These are phyloP conservation scores for Indri indri DNA, from an alignment of 2,113 vertebrate genomes.

Conservation along the genomic window DNA sequence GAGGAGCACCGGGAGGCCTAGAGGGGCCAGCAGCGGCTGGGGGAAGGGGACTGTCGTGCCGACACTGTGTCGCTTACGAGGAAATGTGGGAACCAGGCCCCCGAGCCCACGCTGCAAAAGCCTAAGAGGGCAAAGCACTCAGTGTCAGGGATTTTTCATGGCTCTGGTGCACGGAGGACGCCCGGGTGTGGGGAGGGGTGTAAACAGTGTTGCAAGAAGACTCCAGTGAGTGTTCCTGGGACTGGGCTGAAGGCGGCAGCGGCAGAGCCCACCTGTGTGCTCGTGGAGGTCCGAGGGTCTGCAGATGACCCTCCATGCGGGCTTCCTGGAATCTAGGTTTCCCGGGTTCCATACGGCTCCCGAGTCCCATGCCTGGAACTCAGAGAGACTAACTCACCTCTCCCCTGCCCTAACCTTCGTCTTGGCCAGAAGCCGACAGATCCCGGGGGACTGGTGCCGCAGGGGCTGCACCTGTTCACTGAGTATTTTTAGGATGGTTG, in stretches of 20 bases:
- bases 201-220: accelerated
- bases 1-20: accelerated
- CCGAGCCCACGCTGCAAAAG: neutral
- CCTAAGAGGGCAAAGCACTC: neutral
- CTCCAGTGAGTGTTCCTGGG: neutral
- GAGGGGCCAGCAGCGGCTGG: neutral
- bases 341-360: neutral
- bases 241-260: neutral
- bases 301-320: neutral
- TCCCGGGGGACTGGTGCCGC: neutral
- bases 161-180: neutral
- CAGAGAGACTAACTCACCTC: neutral
- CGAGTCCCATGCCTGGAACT: neutral
- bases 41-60: neutral
- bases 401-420: neutral
- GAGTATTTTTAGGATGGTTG: constrained; percentile 82
- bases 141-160: neutral
- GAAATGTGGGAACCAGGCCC: neutral
- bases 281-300: neutral
- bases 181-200: neutral
- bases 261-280: neutral
- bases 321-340: neutral
- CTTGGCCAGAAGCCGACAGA: neutral
- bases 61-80: neutral
- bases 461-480: constrained; percentile 80